phyloP scores from a whole-genome alignment of 2,797 vertebrate species.

The Lacerta agilis region DNA sequence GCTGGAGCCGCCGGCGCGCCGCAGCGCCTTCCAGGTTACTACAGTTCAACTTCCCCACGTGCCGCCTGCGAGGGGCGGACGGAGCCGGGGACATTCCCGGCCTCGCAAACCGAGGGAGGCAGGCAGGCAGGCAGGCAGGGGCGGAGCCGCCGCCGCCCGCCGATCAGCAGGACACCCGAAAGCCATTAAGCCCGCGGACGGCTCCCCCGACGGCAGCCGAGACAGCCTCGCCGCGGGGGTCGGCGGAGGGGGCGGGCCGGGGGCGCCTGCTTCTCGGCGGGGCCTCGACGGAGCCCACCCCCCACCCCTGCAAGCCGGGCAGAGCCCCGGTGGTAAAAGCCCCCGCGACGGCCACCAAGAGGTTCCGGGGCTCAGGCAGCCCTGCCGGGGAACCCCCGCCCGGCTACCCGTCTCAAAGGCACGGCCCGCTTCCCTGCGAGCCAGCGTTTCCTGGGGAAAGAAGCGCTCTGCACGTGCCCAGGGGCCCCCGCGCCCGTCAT shows the following conservation, averaged over 20 bases:
- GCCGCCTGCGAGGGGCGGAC: conserved; percentile 3
- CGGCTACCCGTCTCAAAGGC: too few species aligned
- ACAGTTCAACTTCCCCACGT: conserved; percentile 62
- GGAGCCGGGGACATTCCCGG: conserved; percentile 29
- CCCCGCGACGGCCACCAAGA: too few species aligned
- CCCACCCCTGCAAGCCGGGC: too few species aligned
- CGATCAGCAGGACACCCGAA: neutral
- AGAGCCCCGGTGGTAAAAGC: too few species aligned
- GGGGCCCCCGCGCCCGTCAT: too few species aligned
- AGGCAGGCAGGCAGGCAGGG: neutral
- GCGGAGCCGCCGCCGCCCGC: neutral
- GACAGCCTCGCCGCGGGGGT: neutral
- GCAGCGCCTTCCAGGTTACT: conserved; percentile 46
- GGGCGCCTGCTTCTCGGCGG: neutral
- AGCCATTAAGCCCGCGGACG: neutral
- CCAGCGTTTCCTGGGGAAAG: too few species aligned
- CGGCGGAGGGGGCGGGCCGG: neutral
- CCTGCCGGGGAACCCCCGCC: too few species aligned
- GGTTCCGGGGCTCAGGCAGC: neutral
- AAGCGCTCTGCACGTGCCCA: too few species aligned
- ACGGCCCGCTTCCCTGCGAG: too few species aligned
- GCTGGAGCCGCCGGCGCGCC: neutral
- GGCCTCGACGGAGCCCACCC: too few species aligned
- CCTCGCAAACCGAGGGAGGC: neutral
- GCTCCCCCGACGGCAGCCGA: neutral